phyloP scores from a whole-genome alignment of 1,140 invertebrate species.

The Rhynchophorus ferrugineus region DNA sequence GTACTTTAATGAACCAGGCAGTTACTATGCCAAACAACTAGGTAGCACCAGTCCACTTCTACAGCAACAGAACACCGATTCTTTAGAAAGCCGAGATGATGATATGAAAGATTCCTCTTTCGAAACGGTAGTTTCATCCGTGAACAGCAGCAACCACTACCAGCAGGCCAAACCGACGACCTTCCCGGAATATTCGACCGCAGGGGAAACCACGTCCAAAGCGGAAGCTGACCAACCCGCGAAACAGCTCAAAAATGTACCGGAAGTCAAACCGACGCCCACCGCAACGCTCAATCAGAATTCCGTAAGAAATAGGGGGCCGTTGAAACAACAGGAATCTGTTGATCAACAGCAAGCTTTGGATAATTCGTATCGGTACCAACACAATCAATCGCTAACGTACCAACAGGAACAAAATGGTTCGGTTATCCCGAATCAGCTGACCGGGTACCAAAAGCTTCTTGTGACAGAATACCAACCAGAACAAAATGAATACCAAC shows the following conservation, averaged over 20 bases:
- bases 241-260: conserved; percentile 21
- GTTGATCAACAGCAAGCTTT: conserved; percentile 34
- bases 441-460: conserved; percentile 3
- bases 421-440: not conserved
- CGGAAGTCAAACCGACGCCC: conserved; percentile 29
- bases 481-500: conserved; percentile 7
- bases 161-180: conserved; percentile 32
- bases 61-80: conserved; percentile 47
- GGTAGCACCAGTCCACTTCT: conserved; percentile 37
- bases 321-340: conserved; percentile 43
- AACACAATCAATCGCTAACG: not conserved
- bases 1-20: conserved; percentile 37
- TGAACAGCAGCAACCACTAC: conserved; percentile 41
- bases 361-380: conserved; percentile 2
- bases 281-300: conserved; percentile 21
- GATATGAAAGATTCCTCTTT: conserved; percentile 53
- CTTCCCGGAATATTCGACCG: conserved; percentile 39
- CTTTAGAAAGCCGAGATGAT: conserved; percentile 49
- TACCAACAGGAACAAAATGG: not conserved
- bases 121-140: conserved; percentile 51
- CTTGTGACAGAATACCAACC: conserved; percentile 7
- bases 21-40: conserved; percentile 19
- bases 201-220: not conserved
- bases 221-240: not conserved
- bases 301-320: conserved; percentile 29